Base-by-base conservation (phyloP, 2,113 vertebrate species). In the Monopterus albus region DNA sequence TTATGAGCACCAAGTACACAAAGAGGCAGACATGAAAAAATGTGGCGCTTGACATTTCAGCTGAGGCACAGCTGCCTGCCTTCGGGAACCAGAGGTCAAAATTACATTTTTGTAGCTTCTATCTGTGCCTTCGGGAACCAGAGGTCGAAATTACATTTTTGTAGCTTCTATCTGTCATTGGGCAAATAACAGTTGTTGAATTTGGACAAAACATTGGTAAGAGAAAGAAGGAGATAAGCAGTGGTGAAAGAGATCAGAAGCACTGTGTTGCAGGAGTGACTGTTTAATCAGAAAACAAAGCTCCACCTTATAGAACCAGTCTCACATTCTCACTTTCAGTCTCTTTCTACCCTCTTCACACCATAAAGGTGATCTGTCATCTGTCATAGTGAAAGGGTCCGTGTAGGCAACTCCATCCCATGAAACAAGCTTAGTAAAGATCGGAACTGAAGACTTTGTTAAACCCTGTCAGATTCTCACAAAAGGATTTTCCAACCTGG, bases 81-180 rank as follows among this genome's bases (percentile, higher is more conserved):
- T 55, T 45, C 13, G 31, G 62, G 57, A 58, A n/a, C n/a, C n/a
- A n/a, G n/a, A n/a, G n/a, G n/a, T n/a, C n/a, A n/a, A n/a, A n/a
- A n/a, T n/a, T n/a, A n/a, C n/a, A n/a, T n/a, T n/a, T n/a, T n/a
- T n/a, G n/a, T n/a, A n/a, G n/a, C n/a, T n/a, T n/a, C n/a, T n/a
- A n/a, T n/a, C n/a, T n/a, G n/a, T n/a, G n/a, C n/a, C n/a, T n/a
- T n/a, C n/a, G n/a, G n/a, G 23, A 67, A 66, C 35, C 64, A 55
- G 26, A 62, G 36, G 40, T 35, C 35, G 21, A 80, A 78, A 87
- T 86, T 72, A 72, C 62, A 82, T 81, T 83, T 77, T 40, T 59
- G 51, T 15, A 18, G 23, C 11, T 1, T 2, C 39, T 23, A 57
- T 76, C 20, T 0, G 38, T 72, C 45, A 67, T 0, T 43, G 39